Base-by-base conservation (phyloP, 2,888 invertebrate genomes). In the Sepiola atlantica region DNA sequence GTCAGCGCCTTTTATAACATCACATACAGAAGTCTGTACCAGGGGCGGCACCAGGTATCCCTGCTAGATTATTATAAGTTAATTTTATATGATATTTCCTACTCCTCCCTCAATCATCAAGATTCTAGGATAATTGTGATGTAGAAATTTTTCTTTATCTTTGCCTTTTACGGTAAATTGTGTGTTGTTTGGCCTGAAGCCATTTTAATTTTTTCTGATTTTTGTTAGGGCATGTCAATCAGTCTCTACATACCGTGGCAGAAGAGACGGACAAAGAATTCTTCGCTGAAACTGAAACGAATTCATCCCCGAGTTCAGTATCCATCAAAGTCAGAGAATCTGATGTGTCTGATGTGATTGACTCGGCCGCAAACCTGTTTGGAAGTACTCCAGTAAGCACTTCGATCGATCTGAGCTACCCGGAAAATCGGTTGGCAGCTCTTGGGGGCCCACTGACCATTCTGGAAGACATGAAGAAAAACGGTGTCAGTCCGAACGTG, bases 371-470 rank as follows among this genome's bases (percentile, higher is more conserved):
- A 55, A 92, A 35, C n/a, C 35, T 92, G 6, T 55, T 55, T 54
- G 93, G 94, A 10, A 35, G 95, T 21, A 32, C 91, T 77, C 77
- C 14, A 77, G n/a, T 77, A 14, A 77, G n/a, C n/a, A 32, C 77
- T 10, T 91, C 95, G 21, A 93, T 94, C 24, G 95, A 95, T 45
- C 90, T 96, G 20, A 94, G 94, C 20, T 94, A 94, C 10, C 94
- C 95, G 4, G 94, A 94, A 90, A 96, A 96, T 28, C 95, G 97
- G 32, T 95, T 97, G 16, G 95, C 96, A n/a, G 97, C 99, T 55
- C 97, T 99, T 90, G 99, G 99, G 35, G 99, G 99, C 0, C 97
- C 98, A 90, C 98, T 98, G 0, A 98, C 98, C n/a, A 98, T 99
- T 96, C 97, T 99, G 1, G 97, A 98, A 94, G 98, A 98, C 97